Percentiles rank a stretch among this genome's conserved stretches.
Conservation (phyloP, 1,140 invertebrate species). For the Phortica variegata region DNA sequence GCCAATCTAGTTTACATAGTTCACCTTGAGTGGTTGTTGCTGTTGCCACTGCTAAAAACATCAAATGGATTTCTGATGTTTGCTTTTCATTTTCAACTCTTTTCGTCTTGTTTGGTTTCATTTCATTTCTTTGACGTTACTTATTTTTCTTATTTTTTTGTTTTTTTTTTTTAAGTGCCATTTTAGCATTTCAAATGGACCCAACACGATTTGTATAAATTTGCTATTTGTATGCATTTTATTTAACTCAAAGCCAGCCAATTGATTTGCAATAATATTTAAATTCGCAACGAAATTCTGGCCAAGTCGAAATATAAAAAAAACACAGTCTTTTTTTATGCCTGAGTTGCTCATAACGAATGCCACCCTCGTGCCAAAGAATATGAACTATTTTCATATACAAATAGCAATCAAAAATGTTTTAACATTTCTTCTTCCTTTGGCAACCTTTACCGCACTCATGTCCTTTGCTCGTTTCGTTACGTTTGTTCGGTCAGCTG, state of each 20-base stretch:
- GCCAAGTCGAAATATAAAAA: not conserved
- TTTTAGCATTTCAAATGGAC: slow-evolving; percentile 52
- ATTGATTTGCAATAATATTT: slow-evolving; percentile 55
- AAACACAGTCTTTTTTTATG: slow-evolving; percentile 31
- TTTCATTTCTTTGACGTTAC: slow-evolving; percentile 36
- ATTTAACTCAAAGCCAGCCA: slow-evolving; percentile 33
- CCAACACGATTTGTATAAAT: slow-evolving; percentile 49
- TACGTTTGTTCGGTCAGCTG: too few relatives aligned
- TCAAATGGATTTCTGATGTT: slow-evolving; percentile 53
- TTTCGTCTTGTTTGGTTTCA: too few relatives aligned
- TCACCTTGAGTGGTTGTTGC: slow-evolving; percentile 37
- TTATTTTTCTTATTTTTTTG: slow-evolving; percentile 24
- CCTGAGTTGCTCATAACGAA: slow-evolving; percentile 1
- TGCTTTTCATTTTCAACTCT: too few relatives aligned
- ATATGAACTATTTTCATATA: too few relatives aligned
- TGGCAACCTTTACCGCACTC: too few relatives aligned
- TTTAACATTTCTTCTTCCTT: slow-evolving; percentile 29
- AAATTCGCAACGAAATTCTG: slow-evolving; percentile 27
- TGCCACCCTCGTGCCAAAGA: slow-evolving; percentile 18
- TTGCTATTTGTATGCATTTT: slow-evolving; percentile 54
- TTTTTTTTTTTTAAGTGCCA: slow-evolving; percentile 44
- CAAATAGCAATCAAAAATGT: slow-evolving; percentile 29
- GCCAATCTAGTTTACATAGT: slow-evolving; percentile 55
- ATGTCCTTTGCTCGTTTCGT: too few relatives aligned
- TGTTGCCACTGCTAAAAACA: slow-evolving; percentile 20